These are phyloP conservation scores for Sinelater perroti DNA, from an alignment of 2,888 invertebrate genomes.

Conservation along the genomic window DNA sequence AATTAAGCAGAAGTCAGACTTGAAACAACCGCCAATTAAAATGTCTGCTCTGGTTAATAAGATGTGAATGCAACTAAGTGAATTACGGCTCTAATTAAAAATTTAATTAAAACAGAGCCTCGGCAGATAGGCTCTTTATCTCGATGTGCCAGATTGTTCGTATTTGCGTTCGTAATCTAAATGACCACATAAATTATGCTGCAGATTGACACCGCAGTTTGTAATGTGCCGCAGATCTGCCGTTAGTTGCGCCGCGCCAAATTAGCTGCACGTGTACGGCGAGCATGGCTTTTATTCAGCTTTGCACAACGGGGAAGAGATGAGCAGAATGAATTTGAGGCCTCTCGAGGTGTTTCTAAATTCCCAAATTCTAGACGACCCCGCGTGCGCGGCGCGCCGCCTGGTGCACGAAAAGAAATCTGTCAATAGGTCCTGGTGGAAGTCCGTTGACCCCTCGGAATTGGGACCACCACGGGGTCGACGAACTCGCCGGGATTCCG, in stretches of 20 bases:
- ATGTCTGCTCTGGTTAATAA: too few relatives aligned
- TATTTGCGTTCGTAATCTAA: slow-evolving; percentile 9
- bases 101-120: slow-evolving; percentile 16
- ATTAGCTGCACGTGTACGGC: slow-evolving; percentile 30
- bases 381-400: too few relatives aligned
- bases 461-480: slow-evolving; percentile 41
- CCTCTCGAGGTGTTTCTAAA: too few relatives aligned
- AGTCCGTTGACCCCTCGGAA: slow-evolving; percentile 42
- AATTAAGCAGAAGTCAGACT: too few relatives aligned
- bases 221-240: slow-evolving; percentile 29
- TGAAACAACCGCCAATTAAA: too few relatives aligned
- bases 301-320: too few relatives aligned
- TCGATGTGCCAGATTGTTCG: slow-evolving; percentile 28
- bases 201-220: slow-evolving; percentile 23
- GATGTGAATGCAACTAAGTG: too few relatives aligned
- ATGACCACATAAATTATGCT: slow-evolving; percentile 23
- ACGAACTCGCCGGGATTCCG: slow-evolving; percentile 38
- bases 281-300: too few relatives aligned
- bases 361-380: too few relatives aligned
- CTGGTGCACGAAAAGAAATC: neutral
- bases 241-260: slow-evolving; percentile 28
- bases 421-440: slow-evolving; percentile 4
- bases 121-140: slow-evolving; percentile 21
- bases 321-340: too few relatives aligned
- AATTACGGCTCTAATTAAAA: too few relatives aligned